phyloP scores from a whole-genome alignment of 2,797 vertebrate species.

The Notolepis coatsorum region DNA sequence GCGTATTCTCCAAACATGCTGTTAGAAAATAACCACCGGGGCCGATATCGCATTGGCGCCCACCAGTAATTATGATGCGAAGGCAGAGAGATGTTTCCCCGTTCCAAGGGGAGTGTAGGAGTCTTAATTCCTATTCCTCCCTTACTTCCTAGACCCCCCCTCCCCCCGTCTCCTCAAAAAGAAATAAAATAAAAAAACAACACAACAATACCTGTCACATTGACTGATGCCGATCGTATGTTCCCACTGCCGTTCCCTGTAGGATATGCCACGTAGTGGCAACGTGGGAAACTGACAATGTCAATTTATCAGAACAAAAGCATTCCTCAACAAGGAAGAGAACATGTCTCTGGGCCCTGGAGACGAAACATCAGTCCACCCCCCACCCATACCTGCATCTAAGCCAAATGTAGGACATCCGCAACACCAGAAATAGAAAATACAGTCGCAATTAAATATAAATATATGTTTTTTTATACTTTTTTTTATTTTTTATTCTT shows the following conservation, averaged over 20 bases:
- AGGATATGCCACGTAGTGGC: slow-evolving; percentile 75
- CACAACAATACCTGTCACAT: slow-evolving; percentile 74
- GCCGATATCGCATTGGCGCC: slow-evolving; percentile 71
- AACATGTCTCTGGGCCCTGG: slow-evolving; percentile 75
- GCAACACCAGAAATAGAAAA: slow-evolving; percentile 78
- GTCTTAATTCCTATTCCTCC: slow-evolving; percentile 77
- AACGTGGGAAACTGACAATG: slow-evolving; percentile 82
- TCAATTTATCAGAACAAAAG: slow-evolving; percentile 87
- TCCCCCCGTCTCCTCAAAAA: slow-evolving; percentile 29
- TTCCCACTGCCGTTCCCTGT: slow-evolving; percentile 76
- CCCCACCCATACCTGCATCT: slow-evolving; percentile 79
- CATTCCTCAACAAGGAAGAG: slow-evolving; percentile 74
- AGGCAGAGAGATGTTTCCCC: slow-evolving; percentile 75
- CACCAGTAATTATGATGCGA: slow-evolving; percentile 74
- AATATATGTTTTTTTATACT: slow-evolving; percentile 52
- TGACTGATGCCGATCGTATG: slow-evolving; percentile 77
- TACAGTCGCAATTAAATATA: slow-evolving; percentile 80
- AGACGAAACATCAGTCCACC: slow-evolving; percentile 76
- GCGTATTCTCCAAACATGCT: slow-evolving; percentile 61
- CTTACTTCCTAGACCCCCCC: slow-evolving; percentile 67
- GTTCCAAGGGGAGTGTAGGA: slow-evolving; percentile 75
- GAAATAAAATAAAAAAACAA: slow-evolving; percentile 52
- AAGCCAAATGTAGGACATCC: slow-evolving; percentile 83
- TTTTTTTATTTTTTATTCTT: slow-evolving; percentile 7
- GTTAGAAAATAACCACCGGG: slow-evolving; percentile 56